A percentile compares a stretch with the other conserved stretches of the same genome.
Conservation (phyloP, 1,140 invertebrate genomes). For the Pomacea maculata region DNA sequence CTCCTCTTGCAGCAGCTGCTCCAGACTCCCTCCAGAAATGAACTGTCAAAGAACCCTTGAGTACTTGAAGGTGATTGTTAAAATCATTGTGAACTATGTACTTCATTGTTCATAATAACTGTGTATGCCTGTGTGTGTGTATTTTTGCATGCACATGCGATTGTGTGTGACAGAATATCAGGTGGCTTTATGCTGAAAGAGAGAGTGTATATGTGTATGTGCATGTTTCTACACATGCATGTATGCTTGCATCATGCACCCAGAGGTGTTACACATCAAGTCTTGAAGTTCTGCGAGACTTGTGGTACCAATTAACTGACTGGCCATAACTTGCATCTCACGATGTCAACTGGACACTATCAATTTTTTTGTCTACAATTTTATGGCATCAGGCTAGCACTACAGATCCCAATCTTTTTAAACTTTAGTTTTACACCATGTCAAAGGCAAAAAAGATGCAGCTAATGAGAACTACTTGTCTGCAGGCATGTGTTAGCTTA, state of each 20-base stretch:
- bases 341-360: too few relatives aligned
- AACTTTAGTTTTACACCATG: too few relatives aligned
- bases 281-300: too few relatives aligned
- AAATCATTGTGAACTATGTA: neutral
- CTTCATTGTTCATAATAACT: neutral
- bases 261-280: too few relatives aligned
- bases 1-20: conserved; percentile 84
- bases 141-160: neutral
- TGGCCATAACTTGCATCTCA: too few relatives aligned
- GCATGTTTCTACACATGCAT: neutral
- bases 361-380: too few relatives aligned
- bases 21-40: conserved; percentile 92
- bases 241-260: neutral
- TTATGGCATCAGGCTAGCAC: too few relatives aligned
- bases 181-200: neutral
- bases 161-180: neutral
- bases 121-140: neutral
- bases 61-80: neutral
- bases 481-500: too few relatives aligned
- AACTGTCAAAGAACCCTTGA: conserved; percentile 71
- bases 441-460: too few relatives aligned
- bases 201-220: neutral
- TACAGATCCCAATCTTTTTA: too few relatives aligned
- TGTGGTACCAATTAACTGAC: too few relatives aligned
- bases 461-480: too few relatives aligned